Base-by-base conservation (phyloP, 2,113 vertebrate species). In the Notothenia rossii region DNA sequence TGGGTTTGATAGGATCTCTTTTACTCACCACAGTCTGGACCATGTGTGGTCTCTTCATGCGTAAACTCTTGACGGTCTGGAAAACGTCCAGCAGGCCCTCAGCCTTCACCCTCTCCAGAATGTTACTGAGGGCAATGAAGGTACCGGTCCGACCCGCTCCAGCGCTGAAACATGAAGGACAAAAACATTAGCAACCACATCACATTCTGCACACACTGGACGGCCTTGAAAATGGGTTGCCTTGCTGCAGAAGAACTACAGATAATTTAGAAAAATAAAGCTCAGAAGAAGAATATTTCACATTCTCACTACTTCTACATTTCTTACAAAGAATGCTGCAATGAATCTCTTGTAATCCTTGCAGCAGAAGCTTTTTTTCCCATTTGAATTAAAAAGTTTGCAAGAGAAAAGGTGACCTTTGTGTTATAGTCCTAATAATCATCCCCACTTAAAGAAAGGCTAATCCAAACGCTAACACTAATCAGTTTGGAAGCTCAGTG, bases 1-100 rank as follows among this genome's bases (percentile, higher is more conserved):
- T 56, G 12, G 51, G 61, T 78, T 63, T 66, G 73, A 79, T 40
- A 46, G 83, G 17, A 74, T 81, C 61, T 46, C 15, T 66, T 75
- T 78, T 78, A 6, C 72, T 93, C 97, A 99, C 98, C 98, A 98
- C 94, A 60, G 98, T 99, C 83, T 99, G 98, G 95, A 99, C 98
- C 98, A 99, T 99, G 81, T 99, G 98, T 22, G 98, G 98, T 89
- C 98, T 95, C 92, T 99, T 97, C 94, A 98, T 97, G 74, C 98
- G 96, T 91, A 99, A 93, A 93, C 98, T 99, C 95, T 99, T 99
- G 89, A 99, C 97, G 75, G 98, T 98, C 79, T 99, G 98, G 94
- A 99, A 99, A 29, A 99, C 98, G 4, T 99, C 98, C 61, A 99
- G 90, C 66, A 99, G 96, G 45, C 98, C 98, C 86, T 99, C 98